phyloP scores from a whole-genome alignment of 2,888 invertebrate genomes.

The Nycteola revayana region DNA sequence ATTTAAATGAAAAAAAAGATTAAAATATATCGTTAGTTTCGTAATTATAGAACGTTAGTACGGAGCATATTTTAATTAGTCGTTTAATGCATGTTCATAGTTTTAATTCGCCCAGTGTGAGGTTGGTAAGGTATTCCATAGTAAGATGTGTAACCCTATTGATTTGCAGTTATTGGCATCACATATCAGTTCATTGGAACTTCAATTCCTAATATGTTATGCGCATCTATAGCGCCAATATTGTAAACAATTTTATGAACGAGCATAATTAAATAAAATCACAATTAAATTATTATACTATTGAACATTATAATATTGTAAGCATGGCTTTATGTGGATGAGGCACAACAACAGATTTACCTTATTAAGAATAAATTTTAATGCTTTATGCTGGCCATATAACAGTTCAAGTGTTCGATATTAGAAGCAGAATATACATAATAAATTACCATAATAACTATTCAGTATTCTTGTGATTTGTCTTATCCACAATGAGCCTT shows the following conservation, averaged over 20 bases:
- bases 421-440: too few relatives aligned
- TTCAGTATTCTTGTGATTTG: too few relatives aligned
- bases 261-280: slow-evolving; percentile 35
- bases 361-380: too few relatives aligned
- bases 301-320: slow-evolving; percentile 24
- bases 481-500: slow-evolving; percentile 38
- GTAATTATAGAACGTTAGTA: slow-evolving; percentile 71
- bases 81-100: slow-evolving; percentile 76
- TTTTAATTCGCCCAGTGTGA: slow-evolving; percentile 61
- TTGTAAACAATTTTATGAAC: slow-evolving; percentile 15
- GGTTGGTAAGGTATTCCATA: slow-evolving; percentile 43
- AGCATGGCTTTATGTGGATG: slow-evolving; percentile 37
- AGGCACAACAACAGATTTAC: slow-evolving; percentile 44
- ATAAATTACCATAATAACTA: too few relatives aligned
- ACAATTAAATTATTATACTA: slow-evolving; percentile 30
- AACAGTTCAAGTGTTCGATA: too few relatives aligned
- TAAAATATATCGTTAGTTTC: slow-evolving; percentile 74
- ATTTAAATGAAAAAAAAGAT: slow-evolving; percentile 51
- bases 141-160: slow-evolving; percentile 46
- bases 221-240: slow-evolving; percentile 13
- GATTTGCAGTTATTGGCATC: slow-evolving; percentile 49
- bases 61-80: slow-evolving; percentile 75
- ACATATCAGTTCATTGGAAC: slow-evolving; percentile 51
- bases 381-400: too few relatives aligned
- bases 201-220: slow-evolving; percentile 24